phyloP scores from a whole-genome alignment of 2,888 invertebrate species.

The Melolontha melolontha region DNA sequence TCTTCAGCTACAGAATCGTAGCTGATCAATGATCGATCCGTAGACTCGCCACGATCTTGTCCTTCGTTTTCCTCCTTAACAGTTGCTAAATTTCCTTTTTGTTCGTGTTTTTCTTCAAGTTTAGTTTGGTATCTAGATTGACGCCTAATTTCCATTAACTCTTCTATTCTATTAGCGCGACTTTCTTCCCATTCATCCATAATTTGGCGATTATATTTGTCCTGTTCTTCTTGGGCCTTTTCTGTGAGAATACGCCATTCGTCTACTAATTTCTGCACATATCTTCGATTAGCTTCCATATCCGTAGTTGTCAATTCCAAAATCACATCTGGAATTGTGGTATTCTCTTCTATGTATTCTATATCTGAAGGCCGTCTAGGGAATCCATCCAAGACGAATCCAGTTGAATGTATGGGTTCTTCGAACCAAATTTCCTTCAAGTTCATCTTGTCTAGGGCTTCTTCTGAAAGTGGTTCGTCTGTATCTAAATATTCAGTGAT shows the following conservation, averaged over 20 bases:
- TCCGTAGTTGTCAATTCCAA: constrained; percentile 66
- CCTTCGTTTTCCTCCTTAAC: constrained; percentile 43
- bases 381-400: constrained; percentile 74
- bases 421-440: constrained; percentile 67
- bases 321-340: constrained; percentile 71
- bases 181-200: constrained; percentile 54
- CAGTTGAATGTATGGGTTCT: constrained; percentile 66
- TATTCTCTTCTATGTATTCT: constrained; percentile 67
- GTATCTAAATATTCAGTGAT: constrained; percentile 67
- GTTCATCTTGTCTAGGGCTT: constrained; percentile 64
- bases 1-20: constrained; percentile 67
- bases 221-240: constrained; percentile 54
- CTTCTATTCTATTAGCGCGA: constrained; percentile 52
- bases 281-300: constrained; percentile 51
- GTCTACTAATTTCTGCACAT: constrained; percentile 50
- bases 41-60: not conserved
- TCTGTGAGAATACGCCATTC: constrained; percentile 64
- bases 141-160: constrained; percentile 56
- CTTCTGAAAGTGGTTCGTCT: constrained; percentile 66
- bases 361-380: constrained; percentile 70
- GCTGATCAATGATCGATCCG: constrained; percentile 55
- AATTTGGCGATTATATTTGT: constrained; percentile 47
- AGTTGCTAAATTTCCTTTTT: constrained; percentile 24
- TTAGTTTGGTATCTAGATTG: constrained; percentile 56
- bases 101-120: constrained; percentile 43